A percentile compares a stretch with the other conserved stretches of the same genome.
Evolutionary conservation across 2,113 vertebrate genomes (phyloP).

Genomic region (Corvus cornix): DNA sequence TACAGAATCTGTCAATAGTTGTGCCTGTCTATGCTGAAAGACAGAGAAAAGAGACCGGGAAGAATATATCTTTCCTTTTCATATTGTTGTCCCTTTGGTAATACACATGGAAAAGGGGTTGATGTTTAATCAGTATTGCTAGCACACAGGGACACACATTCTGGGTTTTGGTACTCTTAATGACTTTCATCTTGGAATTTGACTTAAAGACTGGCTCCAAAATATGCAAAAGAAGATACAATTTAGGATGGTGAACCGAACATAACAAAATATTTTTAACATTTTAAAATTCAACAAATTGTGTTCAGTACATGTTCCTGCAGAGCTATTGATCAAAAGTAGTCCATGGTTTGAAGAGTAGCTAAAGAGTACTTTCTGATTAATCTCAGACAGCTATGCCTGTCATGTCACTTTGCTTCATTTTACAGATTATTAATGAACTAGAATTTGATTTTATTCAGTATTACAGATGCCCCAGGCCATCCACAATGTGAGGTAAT

Average conservation of each 20-base stretch:
- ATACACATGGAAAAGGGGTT: background rate
- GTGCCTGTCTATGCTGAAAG: background rate
- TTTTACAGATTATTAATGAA: background rate
- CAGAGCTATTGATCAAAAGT: background rate
- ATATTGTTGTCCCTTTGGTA: background rate
- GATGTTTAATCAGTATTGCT: background rate
- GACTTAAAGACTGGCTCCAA: background rate
- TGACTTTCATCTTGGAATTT: background rate
- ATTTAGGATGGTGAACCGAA: background rate
- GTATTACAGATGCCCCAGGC: background rate
- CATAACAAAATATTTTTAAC: background rate
- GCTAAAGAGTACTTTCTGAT: background rate
- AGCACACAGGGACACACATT: background rate
- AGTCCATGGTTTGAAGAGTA: background rate
- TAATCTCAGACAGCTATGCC: background rate
- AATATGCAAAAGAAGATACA: background rate
- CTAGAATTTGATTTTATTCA: background rate
- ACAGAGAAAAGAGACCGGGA: background rate
- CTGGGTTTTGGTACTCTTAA: fast-evolving
- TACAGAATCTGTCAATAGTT: background rate
- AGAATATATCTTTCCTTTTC: background rate
- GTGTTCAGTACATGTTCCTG: background rate
- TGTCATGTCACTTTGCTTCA: background rate
- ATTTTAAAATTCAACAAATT: background rate
- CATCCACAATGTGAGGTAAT: background rate